A percentile compares a stretch with the other conserved stretches of the same genome.
Evolutionary conservation across 2,113 vertebrate genomes (phyloP).

Genomic region (Labeo rohita): DNA sequence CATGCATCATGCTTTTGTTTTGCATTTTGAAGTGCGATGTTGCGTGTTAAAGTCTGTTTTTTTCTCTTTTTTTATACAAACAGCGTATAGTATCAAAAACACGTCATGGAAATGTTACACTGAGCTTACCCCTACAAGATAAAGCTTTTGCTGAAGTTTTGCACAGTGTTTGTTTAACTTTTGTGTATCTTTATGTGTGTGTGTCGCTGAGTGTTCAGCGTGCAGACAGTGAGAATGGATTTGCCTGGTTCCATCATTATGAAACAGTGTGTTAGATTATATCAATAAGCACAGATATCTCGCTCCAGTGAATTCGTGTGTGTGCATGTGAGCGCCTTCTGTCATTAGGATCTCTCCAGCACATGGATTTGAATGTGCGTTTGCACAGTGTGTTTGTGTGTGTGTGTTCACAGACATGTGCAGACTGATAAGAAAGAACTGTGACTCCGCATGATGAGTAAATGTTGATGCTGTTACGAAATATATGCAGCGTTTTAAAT

Average conservation of each 20-base stretch:
- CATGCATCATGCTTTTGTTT: background rate
- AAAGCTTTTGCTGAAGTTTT: background rate
- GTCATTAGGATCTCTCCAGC: conserved; percentile 9
- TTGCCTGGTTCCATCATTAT: conserved; percentile 55
- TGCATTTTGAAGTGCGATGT: background rate
- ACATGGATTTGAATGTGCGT: conserved; percentile 38
- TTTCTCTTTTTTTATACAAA: background rate
- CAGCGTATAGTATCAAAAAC: background rate
- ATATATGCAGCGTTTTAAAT: background rate
- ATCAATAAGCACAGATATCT: conserved; percentile 67
- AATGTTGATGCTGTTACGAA: background rate
- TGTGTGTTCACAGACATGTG: background rate
- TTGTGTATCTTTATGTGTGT: conserved; percentile 39
- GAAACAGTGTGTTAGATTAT: conserved; percentile 60
- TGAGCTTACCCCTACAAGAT: background rate
- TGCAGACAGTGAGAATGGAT: conserved; percentile 50
- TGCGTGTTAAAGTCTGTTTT: background rate
- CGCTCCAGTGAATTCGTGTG: conserved; percentile 64
- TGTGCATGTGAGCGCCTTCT: conserved; percentile 46
- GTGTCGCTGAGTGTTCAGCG: conserved; percentile 46
- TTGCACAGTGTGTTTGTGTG: background rate
- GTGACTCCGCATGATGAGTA: background rate
- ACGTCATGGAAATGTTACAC: conserved; percentile 6
- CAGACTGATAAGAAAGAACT: conserved; percentile 4
- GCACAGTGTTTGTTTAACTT: background rate